Evolutionary conservation across 2,888 invertebrate genomes (phyloP), one percentile per base, ranked within the genome.

Genomic region (Carabus problematicus): DNA sequence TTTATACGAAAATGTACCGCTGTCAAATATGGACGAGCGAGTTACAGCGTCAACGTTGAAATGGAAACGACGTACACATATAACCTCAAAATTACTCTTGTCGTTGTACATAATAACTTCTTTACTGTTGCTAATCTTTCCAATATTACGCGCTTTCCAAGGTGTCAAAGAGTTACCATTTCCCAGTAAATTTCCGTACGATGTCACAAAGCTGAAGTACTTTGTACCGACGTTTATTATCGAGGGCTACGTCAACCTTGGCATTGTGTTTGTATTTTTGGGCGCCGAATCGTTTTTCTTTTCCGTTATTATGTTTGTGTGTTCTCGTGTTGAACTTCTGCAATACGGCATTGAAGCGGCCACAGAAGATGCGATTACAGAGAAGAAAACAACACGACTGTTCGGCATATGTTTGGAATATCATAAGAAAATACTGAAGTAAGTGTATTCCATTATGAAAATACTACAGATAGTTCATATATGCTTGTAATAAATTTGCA

Each of bases 11-110:
- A 70, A 49, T 19, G 56, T 63, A 9, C 42, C 39, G 16, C 18
- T 54, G 4, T 64, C 70, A 11, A 70, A 42, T 49, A 64, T 64
- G 8, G 59, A 19, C 14, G 55, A 19, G n/a, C 64, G 63, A 14
- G 58, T 63, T 2, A 63, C 47, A n/a, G 52, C 39, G 4, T 56
- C 64, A 1, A 59, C 63, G 6, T 16, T 29, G 39, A 70, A 41
- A 45, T 70, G 59, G 43, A 70, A 43, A 49, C 14, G 16, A 11
- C 11, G 8, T 8, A 41, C 18, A 43, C 47, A 45, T 29, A 49
- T 9, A 8, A 14, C 3, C 9, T 14, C 16, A 9, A 52, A 52
- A 1, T 11, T 52, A 8, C 11, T 52, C 8, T 11, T 52, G 11
- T n/a, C 19, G 9, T 2, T 16, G 3, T 52, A 52, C 12, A 14